Conservation (phyloP, 2,888 invertebrate species). For the Drosophila melanosoma region DNA sequence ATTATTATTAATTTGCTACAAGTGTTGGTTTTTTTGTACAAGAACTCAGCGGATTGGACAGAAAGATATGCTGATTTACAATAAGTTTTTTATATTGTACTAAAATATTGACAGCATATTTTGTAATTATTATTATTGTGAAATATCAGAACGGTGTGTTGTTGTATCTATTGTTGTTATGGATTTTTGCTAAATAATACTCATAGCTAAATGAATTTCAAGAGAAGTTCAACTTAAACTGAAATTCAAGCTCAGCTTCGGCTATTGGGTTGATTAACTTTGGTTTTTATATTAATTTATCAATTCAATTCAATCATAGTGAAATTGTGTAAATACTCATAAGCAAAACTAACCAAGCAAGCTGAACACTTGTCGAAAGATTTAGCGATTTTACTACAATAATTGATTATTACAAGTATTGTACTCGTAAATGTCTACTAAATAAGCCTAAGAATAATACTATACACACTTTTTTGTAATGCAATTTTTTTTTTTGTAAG, state of each 20-base stretch:
- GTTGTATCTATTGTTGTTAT: constrained; percentile 15
- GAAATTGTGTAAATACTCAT: constrained; percentile 55
- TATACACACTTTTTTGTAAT: constrained; percentile 46
- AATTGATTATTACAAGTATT: constrained; percentile 48
- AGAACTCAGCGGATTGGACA: constrained; percentile 23
- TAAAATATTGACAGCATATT: background rate
- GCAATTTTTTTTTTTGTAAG: constrained; percentile 44
- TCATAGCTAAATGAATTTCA: constrained; percentile 49
- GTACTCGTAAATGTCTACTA: constrained; percentile 51
- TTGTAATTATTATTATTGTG: constrained; percentile 33
- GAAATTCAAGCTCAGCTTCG: constrained; percentile 53
- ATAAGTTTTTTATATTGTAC: constrained; percentile 45
- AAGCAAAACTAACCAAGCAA: constrained; percentile 35
- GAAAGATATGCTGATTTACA: constrained; percentile 36
- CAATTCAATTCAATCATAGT: constrained; percentile 29
- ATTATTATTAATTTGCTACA: background rate
- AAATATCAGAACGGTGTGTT: constrained; percentile 7
- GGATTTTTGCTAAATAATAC: constrained; percentile 8
- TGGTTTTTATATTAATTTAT: constrained; percentile 6
- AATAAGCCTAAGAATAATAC: constrained; percentile 41
- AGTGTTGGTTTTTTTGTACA: constrained; percentile 32
- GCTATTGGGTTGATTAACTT: constrained; percentile 10
- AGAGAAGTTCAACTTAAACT: constrained; percentile 52
- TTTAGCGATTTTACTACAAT: constrained; percentile 66
- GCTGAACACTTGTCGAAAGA: constrained; percentile 23